Percentiles rank a stretch among this genome's conserved stretches.
phyloP scores from a whole-genome alignment of 2,797 vertebrate species.

The Sus cebifrons region DNA sequence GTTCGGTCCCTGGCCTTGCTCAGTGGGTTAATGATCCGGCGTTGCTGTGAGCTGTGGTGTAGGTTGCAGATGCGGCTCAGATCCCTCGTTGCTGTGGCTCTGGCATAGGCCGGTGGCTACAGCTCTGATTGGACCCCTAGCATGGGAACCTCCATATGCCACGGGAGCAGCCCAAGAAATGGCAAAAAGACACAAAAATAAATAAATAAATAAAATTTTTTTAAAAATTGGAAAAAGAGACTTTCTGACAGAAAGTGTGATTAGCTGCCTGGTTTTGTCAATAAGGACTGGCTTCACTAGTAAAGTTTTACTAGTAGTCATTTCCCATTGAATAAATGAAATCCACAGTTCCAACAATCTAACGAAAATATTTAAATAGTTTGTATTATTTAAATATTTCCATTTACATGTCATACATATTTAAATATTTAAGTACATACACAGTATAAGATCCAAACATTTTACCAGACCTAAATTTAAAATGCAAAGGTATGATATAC shows the following conservation, averaged over 20 bases:
- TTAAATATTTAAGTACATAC: slow-evolving; percentile 23
- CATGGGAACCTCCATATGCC: too few relatives aligned
- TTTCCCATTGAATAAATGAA: slow-evolving; percentile 26
- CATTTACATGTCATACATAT: background rate
- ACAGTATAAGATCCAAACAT: background rate
- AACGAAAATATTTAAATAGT: slow-evolving; percentile 41
- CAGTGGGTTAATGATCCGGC: too few relatives aligned
- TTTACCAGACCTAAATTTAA: slow-evolving; percentile 34
- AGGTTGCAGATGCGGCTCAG: too few relatives aligned
- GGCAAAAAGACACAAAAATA: too few relatives aligned
- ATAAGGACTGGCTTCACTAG: background rate
- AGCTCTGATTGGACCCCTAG: too few relatives aligned
- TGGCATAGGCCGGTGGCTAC: too few relatives aligned
- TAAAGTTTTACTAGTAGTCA: slow-evolving; percentile 7
- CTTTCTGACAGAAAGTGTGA: background rate
- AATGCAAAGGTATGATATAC: background rate
- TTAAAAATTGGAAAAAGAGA: background rate
- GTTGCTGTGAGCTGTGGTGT: too few relatives aligned
- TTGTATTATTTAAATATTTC: background rate
- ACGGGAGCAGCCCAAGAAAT: too few relatives aligned
- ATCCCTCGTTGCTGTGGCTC: too few relatives aligned
- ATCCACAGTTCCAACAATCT: slow-evolving; percentile 7
- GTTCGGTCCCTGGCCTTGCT: too few relatives aligned
- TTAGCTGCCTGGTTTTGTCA: background rate
- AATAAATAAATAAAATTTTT: too few relatives aligned